A percentile compares a stretch with the other conserved stretches of the same genome.
phyloP scores from a whole-genome alignment of 2,113 vertebrate genomes.

The Microtus richardsoni region DNA sequence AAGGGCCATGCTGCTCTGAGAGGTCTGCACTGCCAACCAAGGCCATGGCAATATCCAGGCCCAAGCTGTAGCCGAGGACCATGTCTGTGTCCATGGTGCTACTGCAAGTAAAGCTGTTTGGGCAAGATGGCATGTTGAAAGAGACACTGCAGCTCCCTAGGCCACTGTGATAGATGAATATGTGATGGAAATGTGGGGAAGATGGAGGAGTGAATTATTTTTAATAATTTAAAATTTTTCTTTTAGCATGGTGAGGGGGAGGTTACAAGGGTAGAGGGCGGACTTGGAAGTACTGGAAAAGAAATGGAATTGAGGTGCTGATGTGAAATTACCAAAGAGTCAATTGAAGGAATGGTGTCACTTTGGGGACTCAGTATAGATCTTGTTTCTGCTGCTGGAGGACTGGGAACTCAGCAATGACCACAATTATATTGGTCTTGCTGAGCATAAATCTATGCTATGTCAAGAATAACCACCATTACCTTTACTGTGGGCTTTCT shows the following conservation, averaged over 20 bases:
- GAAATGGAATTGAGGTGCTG: neutral
- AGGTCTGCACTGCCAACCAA: neutral
- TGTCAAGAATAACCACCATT: neutral
- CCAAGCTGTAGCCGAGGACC: neutral
- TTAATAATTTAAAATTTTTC: too few species aligned
- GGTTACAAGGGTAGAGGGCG: neutral
- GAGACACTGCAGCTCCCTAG: neutral
- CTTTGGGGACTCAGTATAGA: neutral
- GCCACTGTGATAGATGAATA: neutral
- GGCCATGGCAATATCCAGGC: neutral
- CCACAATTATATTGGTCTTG: neutral
- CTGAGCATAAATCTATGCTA: neutral
- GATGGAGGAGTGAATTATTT: neutral
- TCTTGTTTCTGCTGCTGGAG: neutral
- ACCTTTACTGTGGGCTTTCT: neutral
- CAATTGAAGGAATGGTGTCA: neutral
- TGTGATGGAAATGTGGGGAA: neutral
- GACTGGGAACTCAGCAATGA: neutral
- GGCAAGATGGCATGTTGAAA: neutral
- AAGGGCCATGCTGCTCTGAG: too few species aligned
- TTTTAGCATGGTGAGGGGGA: accelerated
- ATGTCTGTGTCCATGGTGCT: too few species aligned
- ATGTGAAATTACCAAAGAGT: neutral
- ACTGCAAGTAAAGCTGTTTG: neutral
- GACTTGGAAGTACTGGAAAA: neutral